A percentile compares a stretch with the other conserved stretches of the same genome.
These are phyloP conservation scores for Pseudotriccus pelzelni DNA, from an alignment of 2,797 vertebrate species.

Conservation along the genomic window DNA sequence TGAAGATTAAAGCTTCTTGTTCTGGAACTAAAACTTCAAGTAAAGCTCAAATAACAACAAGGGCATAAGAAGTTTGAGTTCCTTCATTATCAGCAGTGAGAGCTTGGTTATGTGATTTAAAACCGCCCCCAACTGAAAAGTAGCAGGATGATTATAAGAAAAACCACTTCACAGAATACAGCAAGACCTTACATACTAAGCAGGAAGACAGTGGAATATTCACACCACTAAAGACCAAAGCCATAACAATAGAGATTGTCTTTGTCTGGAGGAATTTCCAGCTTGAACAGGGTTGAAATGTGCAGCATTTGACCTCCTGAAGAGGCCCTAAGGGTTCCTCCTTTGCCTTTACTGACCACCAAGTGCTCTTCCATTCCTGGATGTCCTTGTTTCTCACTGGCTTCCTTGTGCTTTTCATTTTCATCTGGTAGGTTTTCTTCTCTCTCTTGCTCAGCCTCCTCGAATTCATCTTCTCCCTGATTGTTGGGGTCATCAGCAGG, in stretches of 20 bases:
- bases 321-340: neutral
- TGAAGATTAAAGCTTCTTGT: conserved; percentile 14
- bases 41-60: neutral
- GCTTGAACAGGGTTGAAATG: neutral
- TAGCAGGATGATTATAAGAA: neutral
- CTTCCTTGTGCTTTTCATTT: conserved; percentile 73
- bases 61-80: neutral
- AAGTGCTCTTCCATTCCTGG: conserved; percentile 86
- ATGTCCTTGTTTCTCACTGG: conserved; percentile 63
- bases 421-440: conserved; percentile 81
- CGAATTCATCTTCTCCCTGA: conserved; percentile 98
- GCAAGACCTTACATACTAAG: neutral
- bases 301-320: neutral
- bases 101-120: neutral
- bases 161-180: conserved; percentile 8
- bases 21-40: neutral
- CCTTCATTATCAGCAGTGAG: neutral
- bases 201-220: neutral
- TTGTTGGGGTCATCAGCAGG: conserved; percentile 97
- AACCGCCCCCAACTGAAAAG: conserved; percentile 11
- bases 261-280: neutral
- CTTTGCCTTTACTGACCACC: conserved; percentile 80
- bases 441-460: conserved; percentile 91
- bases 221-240: neutral
- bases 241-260: neutral